Conservation (phyloP, 2,888 invertebrate species). For the Amiota minor region DNA sequence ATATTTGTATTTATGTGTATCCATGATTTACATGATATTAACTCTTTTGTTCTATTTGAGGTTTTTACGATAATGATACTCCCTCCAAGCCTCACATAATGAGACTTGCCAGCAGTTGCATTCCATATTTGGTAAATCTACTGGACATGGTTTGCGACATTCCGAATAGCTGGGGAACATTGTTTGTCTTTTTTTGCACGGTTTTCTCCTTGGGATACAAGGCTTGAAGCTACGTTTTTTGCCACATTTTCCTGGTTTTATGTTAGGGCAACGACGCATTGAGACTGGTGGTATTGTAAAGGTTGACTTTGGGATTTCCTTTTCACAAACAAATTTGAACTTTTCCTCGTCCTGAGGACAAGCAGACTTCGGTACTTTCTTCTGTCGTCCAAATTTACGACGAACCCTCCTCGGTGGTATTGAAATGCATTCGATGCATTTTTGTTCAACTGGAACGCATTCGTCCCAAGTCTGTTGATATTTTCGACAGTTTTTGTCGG, state of each 20-base stretch:
- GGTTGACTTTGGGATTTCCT: neutral
- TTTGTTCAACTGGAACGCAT: no score
- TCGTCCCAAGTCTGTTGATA: neutral
- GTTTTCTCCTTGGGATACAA: no score
- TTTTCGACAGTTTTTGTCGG: neutral
- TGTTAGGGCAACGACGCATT: neutral
- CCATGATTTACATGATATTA: no score
- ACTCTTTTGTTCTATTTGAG: no score
- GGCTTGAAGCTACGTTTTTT: neutral
- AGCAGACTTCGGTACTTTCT: neutral
- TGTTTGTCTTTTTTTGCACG: neutral
- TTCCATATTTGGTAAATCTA: no score
- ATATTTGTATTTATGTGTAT: no score
- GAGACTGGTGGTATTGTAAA: neutral
- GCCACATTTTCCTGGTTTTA: neutral
- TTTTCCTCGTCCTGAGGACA: neutral
- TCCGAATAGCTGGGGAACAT: neutral
- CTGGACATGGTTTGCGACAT: no score
- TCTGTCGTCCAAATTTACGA: neutral
- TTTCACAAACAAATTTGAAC: neutral
- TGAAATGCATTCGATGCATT: no score
- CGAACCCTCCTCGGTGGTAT: neutral
- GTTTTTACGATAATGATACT: no score
- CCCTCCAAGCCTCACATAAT: no score
- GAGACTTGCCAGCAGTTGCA: no score